phyloP scores from a whole-genome alignment of 1,140 invertebrate species.

The Nymphalis io region DNA sequence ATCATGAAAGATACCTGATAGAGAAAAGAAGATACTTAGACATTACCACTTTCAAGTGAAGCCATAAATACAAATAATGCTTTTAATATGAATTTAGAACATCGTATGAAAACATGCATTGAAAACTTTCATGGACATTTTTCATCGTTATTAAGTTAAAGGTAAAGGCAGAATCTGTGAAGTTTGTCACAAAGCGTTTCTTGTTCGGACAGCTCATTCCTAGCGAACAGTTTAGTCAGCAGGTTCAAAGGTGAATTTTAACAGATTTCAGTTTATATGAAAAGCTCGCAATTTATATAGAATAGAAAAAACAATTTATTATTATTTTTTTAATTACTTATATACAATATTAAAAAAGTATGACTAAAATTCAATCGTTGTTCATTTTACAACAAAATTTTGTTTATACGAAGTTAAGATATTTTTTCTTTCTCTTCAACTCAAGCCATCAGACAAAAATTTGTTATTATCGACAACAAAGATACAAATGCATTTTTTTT shows the following conservation, averaged over 20 bases:
- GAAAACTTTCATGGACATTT: background rate
- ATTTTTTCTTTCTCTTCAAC: too few relatives aligned
- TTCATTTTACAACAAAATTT: too few relatives aligned
- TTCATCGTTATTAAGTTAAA: background rate
- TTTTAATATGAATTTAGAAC: background rate
- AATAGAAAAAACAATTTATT: background rate
- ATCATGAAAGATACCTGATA: too few relatives aligned
- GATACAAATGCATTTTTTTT: constrained; percentile 7
- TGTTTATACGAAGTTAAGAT: too few relatives aligned
- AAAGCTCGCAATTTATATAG: background rate
- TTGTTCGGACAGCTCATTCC: constrained; percentile 15
- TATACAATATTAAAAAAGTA: too few relatives aligned
- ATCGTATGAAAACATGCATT: background rate
- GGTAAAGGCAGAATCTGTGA: constrained; percentile 51
- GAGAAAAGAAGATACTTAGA: too few relatives aligned
- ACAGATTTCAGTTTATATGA: background rate
- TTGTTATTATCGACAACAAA: too few relatives aligned
- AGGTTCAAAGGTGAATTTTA: background rate
- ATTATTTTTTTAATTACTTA: too few relatives aligned
- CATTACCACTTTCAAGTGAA: too few relatives aligned
- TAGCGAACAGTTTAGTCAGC: background rate
- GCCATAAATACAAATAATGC: background rate
- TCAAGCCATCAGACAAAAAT: too few relatives aligned
- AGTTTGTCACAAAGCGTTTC: constrained; percentile 20
- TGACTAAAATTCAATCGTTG: too few relatives aligned